Evolutionary conservation across 2,888 invertebrate genomes (phyloP).

Genomic region (Kuschelorhynchus macadamiae): DNA sequence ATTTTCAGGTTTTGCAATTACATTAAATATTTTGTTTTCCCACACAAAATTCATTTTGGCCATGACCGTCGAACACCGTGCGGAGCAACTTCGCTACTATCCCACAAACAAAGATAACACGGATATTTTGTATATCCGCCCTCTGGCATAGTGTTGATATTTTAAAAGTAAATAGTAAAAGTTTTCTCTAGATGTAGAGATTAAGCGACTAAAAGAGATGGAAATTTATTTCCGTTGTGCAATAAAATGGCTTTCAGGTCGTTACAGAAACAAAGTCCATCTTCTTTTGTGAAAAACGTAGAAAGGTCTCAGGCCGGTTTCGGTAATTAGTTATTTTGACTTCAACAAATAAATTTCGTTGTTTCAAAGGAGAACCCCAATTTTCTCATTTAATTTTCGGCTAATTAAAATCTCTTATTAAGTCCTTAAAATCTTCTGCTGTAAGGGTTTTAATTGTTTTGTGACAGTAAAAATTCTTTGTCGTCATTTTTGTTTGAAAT

Average conservation of each 20-base stretch:
- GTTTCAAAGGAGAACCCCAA: conserved; percentile 50
- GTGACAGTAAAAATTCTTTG: background rate
- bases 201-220: conserved; percentile 59
- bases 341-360: conserved; percentile 47
- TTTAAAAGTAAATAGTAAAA: too few relatives aligned
- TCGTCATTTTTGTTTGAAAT: background rate
- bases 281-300: conserved; percentile 49
- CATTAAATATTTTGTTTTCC: too few relatives aligned
- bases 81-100: background rate
- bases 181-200: conserved; percentile 58
- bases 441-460: conserved; percentile 10
- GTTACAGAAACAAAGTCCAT: conserved; percentile 52
- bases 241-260: conserved; percentile 53
- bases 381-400: conserved; percentile 52
- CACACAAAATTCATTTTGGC: background rate
- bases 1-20: too few relatives aligned
- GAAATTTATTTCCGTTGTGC: conserved; percentile 56
- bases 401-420: conserved; percentile 51
- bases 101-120: too few relatives aligned
- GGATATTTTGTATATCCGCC: too few relatives aligned
- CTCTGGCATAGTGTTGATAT: too few relatives aligned
- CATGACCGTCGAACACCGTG: background rate
- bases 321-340: conserved; percentile 18
- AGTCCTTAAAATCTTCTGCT: conserved; percentile 51
- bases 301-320: conserved; percentile 40